A percentile compares a stretch with the other conserved stretches of the same genome.
Evolutionary conservation across 2,113 vertebrate species (phyloP).

Genomic region (Todiramphus chloris): DNA sequence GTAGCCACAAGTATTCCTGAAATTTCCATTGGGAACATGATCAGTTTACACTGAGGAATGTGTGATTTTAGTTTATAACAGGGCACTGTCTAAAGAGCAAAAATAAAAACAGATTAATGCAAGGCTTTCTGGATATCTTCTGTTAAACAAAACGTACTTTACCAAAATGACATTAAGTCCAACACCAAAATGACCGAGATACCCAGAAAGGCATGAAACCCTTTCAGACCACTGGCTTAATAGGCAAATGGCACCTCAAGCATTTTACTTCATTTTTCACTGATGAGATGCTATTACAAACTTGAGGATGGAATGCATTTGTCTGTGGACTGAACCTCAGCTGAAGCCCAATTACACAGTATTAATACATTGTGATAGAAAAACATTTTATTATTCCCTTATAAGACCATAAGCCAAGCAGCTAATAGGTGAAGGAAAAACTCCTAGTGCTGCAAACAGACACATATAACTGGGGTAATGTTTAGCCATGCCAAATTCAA

Average conservation of each 20-base stretch:
- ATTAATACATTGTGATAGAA: neutral
- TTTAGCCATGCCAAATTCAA: neutral
- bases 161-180: neutral
- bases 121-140: neutral
- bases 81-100: neutral
- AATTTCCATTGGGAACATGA: conserved; percentile 56
- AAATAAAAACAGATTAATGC: conserved; percentile 37
- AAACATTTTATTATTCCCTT: neutral
- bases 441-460: neutral
- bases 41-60: conserved; percentile 50
- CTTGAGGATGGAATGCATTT: neutral
- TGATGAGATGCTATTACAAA: neutral
- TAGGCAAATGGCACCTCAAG: neutral
- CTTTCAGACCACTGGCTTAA: neutral
- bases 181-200: neutral
- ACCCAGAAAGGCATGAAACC: neutral
- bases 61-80: conserved; percentile 27
- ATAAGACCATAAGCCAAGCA: neutral
- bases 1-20: conserved; percentile 65
- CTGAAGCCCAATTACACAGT: neutral
- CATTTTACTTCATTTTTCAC: neutral
- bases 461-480: neutral
- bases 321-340: neutral
- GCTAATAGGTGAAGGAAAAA: neutral
- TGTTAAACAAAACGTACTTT: neutral